phyloP scores from a whole-genome alignment of 2,113 vertebrate genomes.

The Nothoprocta pentlandii region DNA sequence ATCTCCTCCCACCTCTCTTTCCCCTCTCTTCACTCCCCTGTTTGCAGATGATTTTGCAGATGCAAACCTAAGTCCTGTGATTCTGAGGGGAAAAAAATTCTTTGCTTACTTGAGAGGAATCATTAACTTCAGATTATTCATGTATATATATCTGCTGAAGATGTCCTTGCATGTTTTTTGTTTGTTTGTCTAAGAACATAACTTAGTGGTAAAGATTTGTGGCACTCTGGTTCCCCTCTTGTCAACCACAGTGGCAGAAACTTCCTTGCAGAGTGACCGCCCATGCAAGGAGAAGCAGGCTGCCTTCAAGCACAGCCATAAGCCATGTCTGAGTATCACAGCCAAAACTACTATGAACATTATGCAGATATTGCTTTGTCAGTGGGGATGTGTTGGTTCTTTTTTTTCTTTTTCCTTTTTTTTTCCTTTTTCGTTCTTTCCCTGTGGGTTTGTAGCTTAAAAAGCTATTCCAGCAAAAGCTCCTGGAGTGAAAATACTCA shows the following conservation, averaged over 20 bases:
- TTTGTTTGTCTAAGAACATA: background rate
- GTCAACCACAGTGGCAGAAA: background rate
- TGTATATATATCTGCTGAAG: accelerated
- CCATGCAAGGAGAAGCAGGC: background rate
- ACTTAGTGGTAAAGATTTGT: background rate
- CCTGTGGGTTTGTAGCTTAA: background rate
- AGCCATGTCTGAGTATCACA: background rate
- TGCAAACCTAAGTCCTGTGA: background rate
- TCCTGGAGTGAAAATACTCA: background rate
- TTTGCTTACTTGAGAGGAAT: background rate
- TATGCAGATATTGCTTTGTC: background rate
- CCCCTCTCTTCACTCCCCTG: too few relatives aligned
- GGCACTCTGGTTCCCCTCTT: background rate
- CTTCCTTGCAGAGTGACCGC: background rate
- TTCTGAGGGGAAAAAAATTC: background rate
- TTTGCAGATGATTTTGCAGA: background rate
- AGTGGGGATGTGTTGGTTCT: background rate
- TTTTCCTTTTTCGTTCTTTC: background rate
- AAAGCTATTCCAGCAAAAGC: background rate
- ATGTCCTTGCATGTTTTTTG: background rate
- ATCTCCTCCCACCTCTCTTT: too few relatives aligned
- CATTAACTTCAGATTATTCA: background rate
- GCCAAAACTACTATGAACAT: background rate
- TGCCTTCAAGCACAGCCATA: background rate
- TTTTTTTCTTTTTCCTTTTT: background rate